Conservation (phyloP, 2,113 vertebrate genomes). For the Prinia subflava region DNA sequence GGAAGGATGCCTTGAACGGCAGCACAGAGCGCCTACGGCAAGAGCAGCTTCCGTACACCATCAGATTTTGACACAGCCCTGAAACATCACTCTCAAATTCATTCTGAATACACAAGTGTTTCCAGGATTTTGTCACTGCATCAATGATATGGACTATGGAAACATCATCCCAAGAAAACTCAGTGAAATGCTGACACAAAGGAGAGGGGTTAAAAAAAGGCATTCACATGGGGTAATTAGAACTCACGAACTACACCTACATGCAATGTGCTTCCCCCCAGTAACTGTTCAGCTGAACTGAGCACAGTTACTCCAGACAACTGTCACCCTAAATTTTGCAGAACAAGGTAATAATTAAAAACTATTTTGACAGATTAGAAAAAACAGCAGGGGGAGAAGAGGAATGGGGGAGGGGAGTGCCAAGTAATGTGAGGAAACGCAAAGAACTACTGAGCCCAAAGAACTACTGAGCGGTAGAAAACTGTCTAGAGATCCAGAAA, state of each 20-base stretch:
- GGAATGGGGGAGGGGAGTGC: background rate
- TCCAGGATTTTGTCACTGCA: background rate
- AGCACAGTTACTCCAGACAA: background rate
- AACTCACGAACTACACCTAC: background rate
- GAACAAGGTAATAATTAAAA: background rate
- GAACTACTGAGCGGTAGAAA: background rate
- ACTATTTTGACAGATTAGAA: background rate
- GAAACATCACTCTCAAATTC: background rate
- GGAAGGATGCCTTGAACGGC: background rate
- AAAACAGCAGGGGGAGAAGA: background rate
- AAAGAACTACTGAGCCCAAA: background rate
- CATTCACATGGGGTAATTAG: background rate
- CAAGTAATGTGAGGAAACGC: background rate
- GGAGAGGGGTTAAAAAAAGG: rapidly evolving
- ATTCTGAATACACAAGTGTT: background rate
- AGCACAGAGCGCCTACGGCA: background rate
- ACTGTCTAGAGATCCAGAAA: background rate
- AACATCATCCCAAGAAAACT: background rate
- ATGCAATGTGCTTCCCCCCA: rapidly evolving
- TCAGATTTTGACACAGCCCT: background rate
- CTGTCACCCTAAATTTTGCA: background rate
- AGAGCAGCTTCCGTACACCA: background rate
- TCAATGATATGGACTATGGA: rapidly evolving
- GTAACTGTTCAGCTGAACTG: background rate
- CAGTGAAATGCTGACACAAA: background rate